Percentiles rank a stretch among this genome's conserved stretches.
phyloP scores from a whole-genome alignment of 1,140 invertebrate species.

The Goniozus legneri region DNA sequence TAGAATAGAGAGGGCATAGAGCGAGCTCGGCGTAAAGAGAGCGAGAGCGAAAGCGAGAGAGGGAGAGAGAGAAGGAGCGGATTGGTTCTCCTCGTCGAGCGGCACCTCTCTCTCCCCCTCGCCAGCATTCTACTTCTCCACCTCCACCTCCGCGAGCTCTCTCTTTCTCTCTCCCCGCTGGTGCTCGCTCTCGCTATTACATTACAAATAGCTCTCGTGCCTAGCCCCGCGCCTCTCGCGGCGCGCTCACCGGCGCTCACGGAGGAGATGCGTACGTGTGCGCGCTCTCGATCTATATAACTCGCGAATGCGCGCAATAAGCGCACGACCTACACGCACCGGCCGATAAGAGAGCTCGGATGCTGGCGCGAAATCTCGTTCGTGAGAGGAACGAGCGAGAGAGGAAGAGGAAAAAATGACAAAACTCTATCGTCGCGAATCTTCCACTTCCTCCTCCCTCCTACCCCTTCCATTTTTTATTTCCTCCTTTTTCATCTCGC shows the following conservation, averaged over 20 bases:
- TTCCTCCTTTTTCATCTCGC: neutral
- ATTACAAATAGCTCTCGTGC: slow-evolving; percentile 49
- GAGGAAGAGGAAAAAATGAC: too few species aligned
- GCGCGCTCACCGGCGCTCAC: slow-evolving; percentile 4
- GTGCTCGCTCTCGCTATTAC: slow-evolving; percentile 38
- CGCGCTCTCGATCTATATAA: slow-evolving; percentile 1
- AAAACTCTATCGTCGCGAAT: too few species aligned
- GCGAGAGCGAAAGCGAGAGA: too few species aligned
- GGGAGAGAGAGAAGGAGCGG: neutral
- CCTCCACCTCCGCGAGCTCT: slow-evolving; percentile 16
- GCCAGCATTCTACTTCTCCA: slow-evolving; percentile 20
- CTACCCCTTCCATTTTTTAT: neutral
- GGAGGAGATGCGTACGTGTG: slow-evolving; percentile 10
- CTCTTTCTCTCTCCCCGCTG: slow-evolving; percentile 16
- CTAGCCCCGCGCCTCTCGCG: slow-evolving; percentile 30
- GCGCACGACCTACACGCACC: neutral
- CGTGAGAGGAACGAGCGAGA: too few species aligned
- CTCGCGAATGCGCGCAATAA: neutral
- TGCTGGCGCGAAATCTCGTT: too few species aligned
- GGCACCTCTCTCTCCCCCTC: slow-evolving; percentile 17
- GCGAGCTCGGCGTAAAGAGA: neutral
- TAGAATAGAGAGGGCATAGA: slow-evolving; percentile 10
- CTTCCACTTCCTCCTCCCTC: slow-evolving; percentile 15
- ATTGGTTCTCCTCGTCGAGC: slow-evolving; percentile 19
- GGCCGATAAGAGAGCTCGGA: too few species aligned